A percentile compares a stretch with the other conserved stretches of the same genome.
Conservation (phyloP, 2,113 vertebrate species). For the Neomonachus schauinslandi region DNA sequence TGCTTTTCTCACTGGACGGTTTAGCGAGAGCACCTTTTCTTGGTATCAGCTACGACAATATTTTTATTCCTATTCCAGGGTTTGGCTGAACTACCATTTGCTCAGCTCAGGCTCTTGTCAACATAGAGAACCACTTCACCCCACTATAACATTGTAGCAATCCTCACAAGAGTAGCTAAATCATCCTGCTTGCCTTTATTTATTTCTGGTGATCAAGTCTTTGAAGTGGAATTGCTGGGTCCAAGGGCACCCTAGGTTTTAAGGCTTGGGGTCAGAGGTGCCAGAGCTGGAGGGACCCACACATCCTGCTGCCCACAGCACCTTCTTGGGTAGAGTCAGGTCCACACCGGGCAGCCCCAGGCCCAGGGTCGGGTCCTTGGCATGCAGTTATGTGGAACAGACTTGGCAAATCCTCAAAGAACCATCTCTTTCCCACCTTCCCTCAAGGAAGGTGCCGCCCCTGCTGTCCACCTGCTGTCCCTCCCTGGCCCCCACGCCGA, state of each 20-base stretch:
- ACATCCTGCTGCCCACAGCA: fast-evolving
- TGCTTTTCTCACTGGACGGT: not conserved
- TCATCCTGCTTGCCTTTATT: fast-evolving
- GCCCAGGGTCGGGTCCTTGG: not conserved
- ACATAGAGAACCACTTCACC: fast-evolving
- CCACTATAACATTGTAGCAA: fast-evolving
- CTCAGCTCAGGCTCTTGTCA: fast-evolving
- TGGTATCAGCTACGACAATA: fast-evolving
- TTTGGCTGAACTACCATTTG: fast-evolving
- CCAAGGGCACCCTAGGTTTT: not conserved
- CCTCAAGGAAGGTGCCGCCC: not conserved
- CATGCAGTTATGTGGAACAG: constrained; percentile 22
- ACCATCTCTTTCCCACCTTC: not conserved
- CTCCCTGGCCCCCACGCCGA: not conserved
- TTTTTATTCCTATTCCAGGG: not conserved
- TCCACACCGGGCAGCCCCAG: not conserved
- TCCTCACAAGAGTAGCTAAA: fast-evolving
- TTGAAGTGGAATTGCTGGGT: not conserved
- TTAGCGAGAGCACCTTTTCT: not conserved
- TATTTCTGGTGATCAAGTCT: fast-evolving
- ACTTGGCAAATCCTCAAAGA: not conserved
- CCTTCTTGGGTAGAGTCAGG: not conserved
- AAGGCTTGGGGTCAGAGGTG: not conserved
- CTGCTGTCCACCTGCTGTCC: not conserved
- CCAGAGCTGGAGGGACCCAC: not conserved